phyloP scores from a whole-genome alignment of 1,140 invertebrate genomes.

The Chelonus insularis region DNA sequence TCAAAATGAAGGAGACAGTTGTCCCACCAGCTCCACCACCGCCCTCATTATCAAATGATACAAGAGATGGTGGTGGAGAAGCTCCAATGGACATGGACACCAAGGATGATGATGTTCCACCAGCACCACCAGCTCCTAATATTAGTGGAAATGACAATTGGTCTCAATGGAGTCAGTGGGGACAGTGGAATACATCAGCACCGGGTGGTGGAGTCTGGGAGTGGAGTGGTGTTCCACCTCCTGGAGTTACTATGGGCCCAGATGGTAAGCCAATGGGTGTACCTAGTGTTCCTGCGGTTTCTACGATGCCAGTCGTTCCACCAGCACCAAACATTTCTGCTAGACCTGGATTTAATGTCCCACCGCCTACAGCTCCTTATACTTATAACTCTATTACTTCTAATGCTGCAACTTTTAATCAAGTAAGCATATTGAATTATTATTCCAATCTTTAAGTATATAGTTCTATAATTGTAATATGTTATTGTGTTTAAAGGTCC shows the following conservation, averaged over 20 bases:
- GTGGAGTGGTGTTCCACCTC: conserved; percentile 55
- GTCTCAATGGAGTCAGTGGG: conserved; percentile 68
- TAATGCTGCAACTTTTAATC: conserved; percentile 46
- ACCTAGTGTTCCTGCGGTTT: conserved; percentile 47
- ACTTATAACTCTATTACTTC: conserved; percentile 53
- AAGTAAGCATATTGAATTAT: too few relatives aligned
- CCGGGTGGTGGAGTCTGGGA: conserved; percentile 56
- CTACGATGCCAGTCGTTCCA: conserved; percentile 52
- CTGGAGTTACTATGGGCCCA: conserved; percentile 49
- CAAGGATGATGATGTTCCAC: conserved; percentile 64
- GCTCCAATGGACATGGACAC: conserved; percentile 83
- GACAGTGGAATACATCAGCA: conserved; percentile 46
- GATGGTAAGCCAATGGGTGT: conserved; percentile 57
- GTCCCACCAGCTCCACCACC: conserved; percentile 61
- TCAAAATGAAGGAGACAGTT: conserved; percentile 87
- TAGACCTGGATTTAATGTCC: conserved; percentile 44
- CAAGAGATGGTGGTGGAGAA: conserved; percentile 69
- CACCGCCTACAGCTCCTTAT: conserved; percentile 53
- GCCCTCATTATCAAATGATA: conserved; percentile 49
- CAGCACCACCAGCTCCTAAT: conserved; percentile 55
- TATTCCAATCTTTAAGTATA: too few relatives aligned
- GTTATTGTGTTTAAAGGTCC: too few relatives aligned
- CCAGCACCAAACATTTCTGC: conserved; percentile 54
- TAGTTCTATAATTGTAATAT: too few relatives aligned
- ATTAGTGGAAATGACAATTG: conserved; percentile 59